phyloP scores from a whole-genome alignment of 2,888 invertebrate genomes.

The Yponomeuta evonymella region DNA sequence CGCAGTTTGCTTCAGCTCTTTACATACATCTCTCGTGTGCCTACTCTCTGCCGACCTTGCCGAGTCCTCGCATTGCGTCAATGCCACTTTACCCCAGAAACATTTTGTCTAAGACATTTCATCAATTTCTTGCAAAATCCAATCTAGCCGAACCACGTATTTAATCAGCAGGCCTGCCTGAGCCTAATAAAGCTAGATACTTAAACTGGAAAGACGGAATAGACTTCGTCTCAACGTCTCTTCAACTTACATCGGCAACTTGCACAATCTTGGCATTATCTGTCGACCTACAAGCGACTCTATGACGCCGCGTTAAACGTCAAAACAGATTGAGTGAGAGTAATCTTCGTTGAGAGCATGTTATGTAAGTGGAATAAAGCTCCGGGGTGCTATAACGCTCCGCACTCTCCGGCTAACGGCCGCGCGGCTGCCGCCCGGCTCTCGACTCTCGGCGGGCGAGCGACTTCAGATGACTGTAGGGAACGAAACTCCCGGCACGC shows the following conservation, averaged over 20 bases:
- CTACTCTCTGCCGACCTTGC: too few relatives aligned
- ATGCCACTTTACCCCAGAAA: too few relatives aligned
- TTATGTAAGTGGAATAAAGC: not conserved
- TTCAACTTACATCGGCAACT: not conserved
- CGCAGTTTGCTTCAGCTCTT: too few relatives aligned
- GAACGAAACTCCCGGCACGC: too few relatives aligned
- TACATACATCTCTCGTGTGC: too few relatives aligned
- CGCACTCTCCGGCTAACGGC: not conserved
- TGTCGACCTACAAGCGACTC: not conserved
- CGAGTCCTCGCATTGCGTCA: too few relatives aligned
- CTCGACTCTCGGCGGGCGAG: not conserved
- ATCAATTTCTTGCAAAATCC: not conserved
- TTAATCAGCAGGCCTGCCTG: not conserved
- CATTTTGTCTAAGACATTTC: not conserved
- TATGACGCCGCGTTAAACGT: not conserved
- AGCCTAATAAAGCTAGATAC: not conserved
- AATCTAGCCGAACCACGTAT: not conserved
- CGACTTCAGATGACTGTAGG: too few relatives aligned
- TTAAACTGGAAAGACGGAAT: not conserved
- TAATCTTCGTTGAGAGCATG: not conserved
- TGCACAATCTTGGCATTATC: not conserved
- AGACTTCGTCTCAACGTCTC: not conserved
- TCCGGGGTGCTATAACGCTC: conserved; percentile 2
- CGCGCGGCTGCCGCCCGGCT: not conserved
- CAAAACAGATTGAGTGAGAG: not conserved